Evolutionary conservation across 2,888 invertebrate genomes (phyloP).

Genomic region (Keiferia lycopersicella): DNA sequence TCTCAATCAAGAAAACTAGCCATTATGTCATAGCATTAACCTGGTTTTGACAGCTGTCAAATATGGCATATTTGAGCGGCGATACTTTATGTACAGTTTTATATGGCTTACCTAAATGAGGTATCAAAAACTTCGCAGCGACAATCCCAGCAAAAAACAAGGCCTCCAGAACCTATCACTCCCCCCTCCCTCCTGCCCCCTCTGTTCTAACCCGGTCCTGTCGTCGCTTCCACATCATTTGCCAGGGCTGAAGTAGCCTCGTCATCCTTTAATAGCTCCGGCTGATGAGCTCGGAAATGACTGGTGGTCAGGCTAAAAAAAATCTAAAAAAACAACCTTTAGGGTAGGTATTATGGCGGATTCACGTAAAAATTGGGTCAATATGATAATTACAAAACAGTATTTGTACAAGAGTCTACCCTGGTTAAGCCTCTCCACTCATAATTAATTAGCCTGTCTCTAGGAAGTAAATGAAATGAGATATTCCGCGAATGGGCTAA

Average conservation of each 20-base stretch:
- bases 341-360: background rate
- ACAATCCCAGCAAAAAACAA: no score
- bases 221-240: conserved; percentile 10
- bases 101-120: no score
- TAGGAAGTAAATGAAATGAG: no score
- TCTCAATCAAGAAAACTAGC: no score
- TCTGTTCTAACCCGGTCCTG: background rate
- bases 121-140: no score
- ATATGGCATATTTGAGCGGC: no score
- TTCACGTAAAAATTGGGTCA: background rate
- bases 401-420: background rate
- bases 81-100: no score
- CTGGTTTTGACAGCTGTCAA: no score
- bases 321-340: background rate
- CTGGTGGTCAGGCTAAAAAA: conserved; percentile 7
- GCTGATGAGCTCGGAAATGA: background rate
- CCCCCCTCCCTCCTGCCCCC: background rate
- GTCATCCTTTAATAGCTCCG: background rate
- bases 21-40: no score
- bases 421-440: no score
- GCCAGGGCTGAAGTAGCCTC: background rate
- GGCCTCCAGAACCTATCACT: background rate
- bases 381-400: background rate
- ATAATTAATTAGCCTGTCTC: no score
- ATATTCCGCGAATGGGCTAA: no score